Percentiles rank a stretch among this genome's conserved stretches.
These are phyloP conservation scores for Prunella himalayana DNA, from an alignment of 2,113 vertebrate species.

Conservation along the genomic window DNA sequence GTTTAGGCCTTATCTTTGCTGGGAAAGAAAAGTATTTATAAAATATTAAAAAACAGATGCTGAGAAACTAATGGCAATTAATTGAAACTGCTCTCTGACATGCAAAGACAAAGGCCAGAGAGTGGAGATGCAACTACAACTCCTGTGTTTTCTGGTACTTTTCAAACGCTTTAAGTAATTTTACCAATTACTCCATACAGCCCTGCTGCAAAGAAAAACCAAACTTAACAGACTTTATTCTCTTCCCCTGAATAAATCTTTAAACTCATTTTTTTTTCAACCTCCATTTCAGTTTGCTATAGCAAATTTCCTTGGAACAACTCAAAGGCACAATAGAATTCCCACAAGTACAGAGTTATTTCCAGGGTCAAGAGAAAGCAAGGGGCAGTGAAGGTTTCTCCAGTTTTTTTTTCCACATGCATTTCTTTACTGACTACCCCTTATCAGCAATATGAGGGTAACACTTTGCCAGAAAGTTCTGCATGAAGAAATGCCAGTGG, in stretches of 20 bases:
- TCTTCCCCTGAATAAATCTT: neutral
- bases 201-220: neutral
- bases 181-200: neutral
- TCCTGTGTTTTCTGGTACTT: neutral
- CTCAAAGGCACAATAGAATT: neutral
- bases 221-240: neutral
- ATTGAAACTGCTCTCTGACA: neutral
- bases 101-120: neutral
- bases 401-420: neutral
- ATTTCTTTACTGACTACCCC: neutral
- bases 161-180: fast-evolving
- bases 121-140: neutral
- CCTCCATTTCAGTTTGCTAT: neutral
- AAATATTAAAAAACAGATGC: neutral
- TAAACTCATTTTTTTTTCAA: neutral
- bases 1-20: neutral
- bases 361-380: neutral
- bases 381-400: neutral
- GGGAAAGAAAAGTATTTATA: neutral
- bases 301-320: neutral
- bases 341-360: neutral
- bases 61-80: neutral
- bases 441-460: neutral
- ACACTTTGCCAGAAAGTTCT: neutral
- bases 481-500: neutral